Conservation (phyloP, 2,797 vertebrate species). For the Carduelis carduelis region DNA sequence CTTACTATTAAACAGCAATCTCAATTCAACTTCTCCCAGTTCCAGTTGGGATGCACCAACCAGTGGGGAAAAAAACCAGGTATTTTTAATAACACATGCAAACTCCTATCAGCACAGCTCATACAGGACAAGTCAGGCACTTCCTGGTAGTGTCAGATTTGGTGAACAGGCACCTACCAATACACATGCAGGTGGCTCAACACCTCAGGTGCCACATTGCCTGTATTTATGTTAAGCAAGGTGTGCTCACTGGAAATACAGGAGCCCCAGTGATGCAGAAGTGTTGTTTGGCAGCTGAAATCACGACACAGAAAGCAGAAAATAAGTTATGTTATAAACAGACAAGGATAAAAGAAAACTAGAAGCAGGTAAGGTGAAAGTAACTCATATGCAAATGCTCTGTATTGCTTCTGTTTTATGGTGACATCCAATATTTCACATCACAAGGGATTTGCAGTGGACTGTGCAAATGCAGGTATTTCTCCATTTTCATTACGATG, state of each 20-base stretch:
- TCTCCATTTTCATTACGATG: background rate
- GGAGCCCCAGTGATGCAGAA: background rate
- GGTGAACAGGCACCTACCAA: background rate
- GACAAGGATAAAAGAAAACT: background rate
- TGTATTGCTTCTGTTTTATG: background rate
- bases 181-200: background rate
- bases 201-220: background rate
- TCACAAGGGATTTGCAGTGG: background rate
- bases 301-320: background rate
- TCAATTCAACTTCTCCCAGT: background rate
- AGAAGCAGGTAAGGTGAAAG: background rate
- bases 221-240: background rate
- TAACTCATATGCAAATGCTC: background rate
- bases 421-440: background rate
- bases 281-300: background rate
- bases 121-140: background rate
- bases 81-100: background rate
- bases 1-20: background rate
- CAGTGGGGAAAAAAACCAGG: rapidly evolving
- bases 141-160: background rate
- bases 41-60: background rate
- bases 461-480: background rate
- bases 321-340: background rate
- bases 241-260: background rate
- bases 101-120: background rate